Evolutionary conservation across 2,888 invertebrate species (phyloP).

Genomic region (Plebejus argus): DNA sequence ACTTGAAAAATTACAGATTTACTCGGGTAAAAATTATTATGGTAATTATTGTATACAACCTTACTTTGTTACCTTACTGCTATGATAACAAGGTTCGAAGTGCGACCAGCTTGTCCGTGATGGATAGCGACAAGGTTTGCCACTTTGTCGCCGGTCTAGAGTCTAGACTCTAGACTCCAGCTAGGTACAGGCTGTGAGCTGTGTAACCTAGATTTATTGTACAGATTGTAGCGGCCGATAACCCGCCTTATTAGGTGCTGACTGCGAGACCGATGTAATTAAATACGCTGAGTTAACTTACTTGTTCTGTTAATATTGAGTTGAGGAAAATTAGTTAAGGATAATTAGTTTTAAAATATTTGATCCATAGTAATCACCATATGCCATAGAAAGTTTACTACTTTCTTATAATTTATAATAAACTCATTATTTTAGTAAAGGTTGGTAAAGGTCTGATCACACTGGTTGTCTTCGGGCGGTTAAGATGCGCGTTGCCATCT

Average conservation of each 20-base stretch:
- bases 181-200: slow-evolving; percentile 1
- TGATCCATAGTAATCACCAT: no score
- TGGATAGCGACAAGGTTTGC: not conserved
- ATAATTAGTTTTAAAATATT: no score
- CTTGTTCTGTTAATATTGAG: not conserved
- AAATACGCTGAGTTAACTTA: not conserved
- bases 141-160: slow-evolving; percentile 21
- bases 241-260: slow-evolving; percentile 34
- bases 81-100: not conserved
- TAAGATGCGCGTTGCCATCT: no score
- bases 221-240: slow-evolving; percentile 37
- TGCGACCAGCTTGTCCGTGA: not conserved
- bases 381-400: no score
- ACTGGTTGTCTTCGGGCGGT: no score
- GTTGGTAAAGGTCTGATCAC: no score
- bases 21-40: not conserved
- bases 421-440: no score
- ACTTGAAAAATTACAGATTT: slow-evolving; percentile 8
- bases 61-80: not conserved
- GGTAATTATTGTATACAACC: not conserved
- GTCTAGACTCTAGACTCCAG: no score
- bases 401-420: no score
- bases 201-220: slow-evolving; percentile 23
- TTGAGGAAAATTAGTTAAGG: not conserved
- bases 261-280: slow-evolving; percentile 34